phyloP scores from a whole-genome alignment of 2,888 invertebrate species.

The Zaprionus lineosus region DNA sequence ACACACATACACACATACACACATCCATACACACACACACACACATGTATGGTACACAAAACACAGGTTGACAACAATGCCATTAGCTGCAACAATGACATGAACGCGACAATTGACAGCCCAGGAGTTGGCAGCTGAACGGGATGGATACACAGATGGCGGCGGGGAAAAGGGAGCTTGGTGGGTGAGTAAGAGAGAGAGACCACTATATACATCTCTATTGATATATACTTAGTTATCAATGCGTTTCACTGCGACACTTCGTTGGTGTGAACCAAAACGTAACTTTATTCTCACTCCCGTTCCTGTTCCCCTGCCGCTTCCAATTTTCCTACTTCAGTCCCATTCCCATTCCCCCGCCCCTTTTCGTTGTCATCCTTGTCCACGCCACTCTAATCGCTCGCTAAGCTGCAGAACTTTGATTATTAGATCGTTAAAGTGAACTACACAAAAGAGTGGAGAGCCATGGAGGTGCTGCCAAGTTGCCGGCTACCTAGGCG shows the following conservation, averaged over 20 bases:
- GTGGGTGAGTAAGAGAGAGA: too few species aligned
- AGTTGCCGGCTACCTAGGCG: background rate
- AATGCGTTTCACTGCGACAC: conserved; percentile 50
- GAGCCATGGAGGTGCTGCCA: conserved; percentile 5
- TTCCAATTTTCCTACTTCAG: too few species aligned
- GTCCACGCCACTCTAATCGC: conserved; percentile 60
- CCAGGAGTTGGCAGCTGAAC: background rate
- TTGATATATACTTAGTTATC: conserved; percentile 51
- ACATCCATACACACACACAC: too few species aligned
- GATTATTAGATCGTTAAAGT: conserved; percentile 52
- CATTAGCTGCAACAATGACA: conserved; percentile 66
- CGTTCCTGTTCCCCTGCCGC: conserved; percentile 8
- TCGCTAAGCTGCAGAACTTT: conserved; percentile 57
- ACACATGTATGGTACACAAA: background rate
- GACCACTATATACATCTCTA: too few species aligned
- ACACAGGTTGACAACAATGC: conserved; percentile 68
- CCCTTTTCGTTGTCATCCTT: conserved; percentile 23
- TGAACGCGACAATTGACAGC: conserved; percentile 59
- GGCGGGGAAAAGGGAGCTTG: too few species aligned
- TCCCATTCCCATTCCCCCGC: conserved; percentile 19
- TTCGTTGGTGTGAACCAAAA: conserved; percentile 62
- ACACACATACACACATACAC: conserved; percentile 25
- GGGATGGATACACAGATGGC: too few species aligned
- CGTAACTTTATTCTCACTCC: conserved; percentile 15
- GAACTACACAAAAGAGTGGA: conserved; percentile 36